Base-by-base conservation (phyloP, 2,113 vertebrate species). In the Xiphophorus hellerii region DNA sequence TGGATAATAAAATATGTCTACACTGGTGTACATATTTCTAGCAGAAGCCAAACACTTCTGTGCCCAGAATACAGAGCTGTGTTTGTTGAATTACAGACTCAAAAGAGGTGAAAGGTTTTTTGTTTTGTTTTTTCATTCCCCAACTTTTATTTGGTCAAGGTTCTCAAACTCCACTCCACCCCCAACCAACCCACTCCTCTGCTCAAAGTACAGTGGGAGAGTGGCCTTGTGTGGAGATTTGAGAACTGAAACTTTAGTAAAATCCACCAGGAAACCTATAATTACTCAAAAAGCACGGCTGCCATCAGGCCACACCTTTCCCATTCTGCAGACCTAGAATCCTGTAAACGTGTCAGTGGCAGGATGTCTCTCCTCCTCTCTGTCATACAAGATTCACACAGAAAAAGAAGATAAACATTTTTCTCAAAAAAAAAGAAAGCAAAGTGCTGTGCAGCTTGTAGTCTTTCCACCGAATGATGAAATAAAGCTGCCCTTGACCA, bases 261-360 rank as follows among this genome's bases (percentile, higher is more conserved):
- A 93, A 94, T 95, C 90, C 92, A 92, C 92, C 90, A 92, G 89
- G 89, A 90, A 95, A 92, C 82, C 94, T 95, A 94, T 95, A 95
- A 96, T 96, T 95, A 95, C 92, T 93, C 92, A 93, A 93, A 91
- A 93, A 93, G 88, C 70, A 78, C 87, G 85, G 90, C 92, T 93
- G 92, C 93, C 93, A 93, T 92, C 84, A 91, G 60, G 83, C 91
- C 87, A 84, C 88, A 84, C 94, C 94, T 76, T 87, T 84, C 81
- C 87, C 69, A 70, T 86, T 62, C 81, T 89, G 86, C 88, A 91
- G 84, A 78, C 73, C 64, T 70, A 85, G 81, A 35, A 65, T 70
- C 87, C 88, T 90, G 87, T 88, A 92, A 92, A 95, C 85, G 84
- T 92, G 89, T 89, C 90, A 88, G 77, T 81, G 73, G 77, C 86